phyloP scores from a whole-genome alignment of 2,113 vertebrate genomes.

The Neotoma lepida region DNA sequence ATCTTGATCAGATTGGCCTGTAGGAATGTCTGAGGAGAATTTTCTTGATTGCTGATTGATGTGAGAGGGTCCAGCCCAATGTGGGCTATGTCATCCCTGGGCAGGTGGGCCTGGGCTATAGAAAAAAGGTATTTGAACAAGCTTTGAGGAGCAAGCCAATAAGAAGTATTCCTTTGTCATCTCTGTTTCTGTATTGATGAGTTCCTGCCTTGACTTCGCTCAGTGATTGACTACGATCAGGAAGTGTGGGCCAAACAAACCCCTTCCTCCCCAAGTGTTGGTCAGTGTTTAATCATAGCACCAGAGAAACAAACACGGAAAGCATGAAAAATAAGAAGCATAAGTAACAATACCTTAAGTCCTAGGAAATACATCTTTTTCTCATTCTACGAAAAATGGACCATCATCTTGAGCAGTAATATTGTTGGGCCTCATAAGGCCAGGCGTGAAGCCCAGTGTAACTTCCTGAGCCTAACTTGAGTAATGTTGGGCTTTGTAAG shows the following conservation, averaged over 20 bases:
- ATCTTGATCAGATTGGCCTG: background rate
- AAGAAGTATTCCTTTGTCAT: background rate
- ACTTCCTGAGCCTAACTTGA: too few relatives aligned
- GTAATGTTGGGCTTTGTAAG: too few relatives aligned
- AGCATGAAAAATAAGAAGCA: constrained; percentile 29
- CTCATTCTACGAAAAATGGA: constrained; percentile 14
- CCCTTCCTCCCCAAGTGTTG: background rate
- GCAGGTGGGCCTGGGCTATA: background rate
- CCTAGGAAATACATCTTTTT: constrained; percentile 38
- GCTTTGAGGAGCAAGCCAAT: background rate
- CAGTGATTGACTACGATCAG: background rate
- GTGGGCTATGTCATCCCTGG: background rate
- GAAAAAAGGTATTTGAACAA: background rate
- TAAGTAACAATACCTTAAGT: constrained; percentile 22
- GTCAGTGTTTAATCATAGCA: background rate
- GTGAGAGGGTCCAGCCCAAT: too few relatives aligned
- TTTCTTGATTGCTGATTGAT: background rate
- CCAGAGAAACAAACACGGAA: background rate
- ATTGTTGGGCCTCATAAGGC: too few relatives aligned
- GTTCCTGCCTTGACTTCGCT: background rate
- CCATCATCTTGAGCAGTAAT: background rate
- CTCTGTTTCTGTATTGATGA: background rate
- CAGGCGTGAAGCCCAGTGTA: too few relatives aligned
- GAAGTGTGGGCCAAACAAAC: background rate
- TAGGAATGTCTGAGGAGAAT: background rate